A percentile compares a stretch with the other conserved stretches of the same genome.
phyloP scores from a whole-genome alignment of 1,140 invertebrate species.

The Drosophila tsacasi region DNA sequence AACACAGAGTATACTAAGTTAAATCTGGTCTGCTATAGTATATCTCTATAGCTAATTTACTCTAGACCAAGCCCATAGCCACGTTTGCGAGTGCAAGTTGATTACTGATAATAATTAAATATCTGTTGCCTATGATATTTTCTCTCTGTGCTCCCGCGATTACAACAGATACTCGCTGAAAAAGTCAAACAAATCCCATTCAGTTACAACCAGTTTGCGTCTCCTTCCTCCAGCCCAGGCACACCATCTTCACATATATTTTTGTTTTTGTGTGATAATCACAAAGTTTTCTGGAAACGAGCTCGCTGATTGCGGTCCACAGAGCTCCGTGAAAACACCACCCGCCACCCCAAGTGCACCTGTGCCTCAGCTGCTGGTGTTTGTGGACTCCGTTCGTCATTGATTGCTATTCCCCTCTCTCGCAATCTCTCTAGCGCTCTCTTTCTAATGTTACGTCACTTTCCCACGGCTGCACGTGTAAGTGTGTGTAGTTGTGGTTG shows the following conservation, averaged over 20 bases:
- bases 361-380: slow-evolving; percentile 51
- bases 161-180: slow-evolving; percentile 17
- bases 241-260: slow-evolving; percentile 7
- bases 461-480: slow-evolving; percentile 75
- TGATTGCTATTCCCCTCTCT: slow-evolving; percentile 17
- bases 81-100: not conserved
- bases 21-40: not conserved
- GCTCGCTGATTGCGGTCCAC: slow-evolving; percentile 21
- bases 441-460: slow-evolving; percentile 81
- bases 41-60: not conserved
- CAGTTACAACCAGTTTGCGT: slow-evolving; percentile 33
- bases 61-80: not conserved
- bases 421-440: slow-evolving; percentile 44
- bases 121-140: not conserved
- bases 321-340: slow-evolving; percentile 12
- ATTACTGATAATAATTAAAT: not conserved
- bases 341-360: slow-evolving; percentile 37
- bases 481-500: slow-evolving; percentile 33
- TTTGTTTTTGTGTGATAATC: slow-evolving; percentile 38
- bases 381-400: slow-evolving; percentile 54
- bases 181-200: slow-evolving; percentile 25
- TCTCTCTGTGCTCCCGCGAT: slow-evolving; percentile 1
- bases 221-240: slow-evolving; percentile 16
- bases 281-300: slow-evolving; percentile 36
- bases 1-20: no score